A percentile compares a stretch with the other conserved stretches of the same genome.
phyloP scores from a whole-genome alignment of 2,888 invertebrate genomes.

The Caenorhabditis imperialis region DNA sequence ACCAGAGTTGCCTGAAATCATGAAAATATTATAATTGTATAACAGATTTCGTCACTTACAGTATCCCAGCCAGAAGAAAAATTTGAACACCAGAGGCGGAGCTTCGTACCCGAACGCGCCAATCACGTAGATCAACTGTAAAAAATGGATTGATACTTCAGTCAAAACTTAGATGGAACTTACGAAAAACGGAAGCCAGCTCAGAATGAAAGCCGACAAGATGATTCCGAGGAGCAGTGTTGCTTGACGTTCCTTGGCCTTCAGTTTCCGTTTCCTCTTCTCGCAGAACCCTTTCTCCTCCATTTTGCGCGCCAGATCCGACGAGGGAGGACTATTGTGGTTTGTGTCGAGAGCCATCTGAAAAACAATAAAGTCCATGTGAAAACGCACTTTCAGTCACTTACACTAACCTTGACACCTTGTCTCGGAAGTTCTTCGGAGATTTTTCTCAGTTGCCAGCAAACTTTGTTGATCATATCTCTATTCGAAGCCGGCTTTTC shows the following conservation, averaged over 20 bases:
- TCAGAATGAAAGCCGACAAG: slow-evolving; percentile 97
- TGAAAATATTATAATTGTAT: background rate
- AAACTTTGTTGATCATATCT: slow-evolving; percentile 59
- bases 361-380: slow-evolving; percentile 1
- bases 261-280: slow-evolving; percentile 62
- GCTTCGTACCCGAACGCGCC: slow-evolving; percentile 79
- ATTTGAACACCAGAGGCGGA: slow-evolving; percentile 74
- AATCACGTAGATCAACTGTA: slow-evolving; percentile 80
- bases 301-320: slow-evolving; percentile 38
- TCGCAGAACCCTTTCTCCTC: slow-evolving; percentile 56
- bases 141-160: background rate
- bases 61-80: slow-evolving; percentile 90
- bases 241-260: slow-evolving; percentile 87
- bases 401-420: slow-evolving; percentile 42
- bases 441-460: slow-evolving; percentile 61
- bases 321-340: slow-evolving; percentile 39
- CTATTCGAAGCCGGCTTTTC: slow-evolving; percentile 24
- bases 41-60: slow-evolving; percentile 83
- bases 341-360: slow-evolving; percentile 46
- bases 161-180: slow-evolving; percentile 34
- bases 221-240: slow-evolving; percentile 96
- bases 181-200: slow-evolving; percentile 96
- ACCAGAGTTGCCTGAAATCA: slow-evolving; percentile 74
- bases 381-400: background rate
- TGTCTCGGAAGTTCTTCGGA: slow-evolving; percentile 59